These are phyloP conservation scores for Cyclina sinensis DNA, from an alignment of 1,140 invertebrate species.

Conservation along the genomic window DNA sequence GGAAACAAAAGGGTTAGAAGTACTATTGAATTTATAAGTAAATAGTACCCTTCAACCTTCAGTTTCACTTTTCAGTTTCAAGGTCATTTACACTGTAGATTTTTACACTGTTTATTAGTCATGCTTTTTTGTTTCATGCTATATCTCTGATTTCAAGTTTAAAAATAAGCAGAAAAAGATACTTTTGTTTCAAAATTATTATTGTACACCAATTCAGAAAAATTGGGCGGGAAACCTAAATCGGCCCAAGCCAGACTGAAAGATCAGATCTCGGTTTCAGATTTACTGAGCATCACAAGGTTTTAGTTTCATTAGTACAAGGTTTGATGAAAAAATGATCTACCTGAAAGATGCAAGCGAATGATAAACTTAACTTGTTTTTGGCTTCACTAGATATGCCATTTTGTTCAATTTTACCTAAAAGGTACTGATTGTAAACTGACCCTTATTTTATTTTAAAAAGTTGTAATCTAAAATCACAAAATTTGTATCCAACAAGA, in stretches of 20 bases:
- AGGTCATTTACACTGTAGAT: too few relatives aligned
- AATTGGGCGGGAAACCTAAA: background rate
- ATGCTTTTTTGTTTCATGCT: too few relatives aligned
- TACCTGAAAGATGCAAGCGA: background rate
- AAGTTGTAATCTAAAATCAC: background rate
- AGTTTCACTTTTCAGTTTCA: too few relatives aligned
- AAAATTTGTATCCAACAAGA: background rate
- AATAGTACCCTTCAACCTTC: too few relatives aligned
- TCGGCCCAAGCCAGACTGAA: background rate
- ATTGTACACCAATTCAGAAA: too few relatives aligned
- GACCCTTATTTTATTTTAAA: background rate
- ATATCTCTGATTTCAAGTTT: too few relatives aligned
- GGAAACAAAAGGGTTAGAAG: too few relatives aligned
- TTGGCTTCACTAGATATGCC: background rate
- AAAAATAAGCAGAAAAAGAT: too few relatives aligned
- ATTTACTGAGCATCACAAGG: background rate
- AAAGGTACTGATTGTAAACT: background rate
- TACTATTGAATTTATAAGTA: too few relatives aligned
- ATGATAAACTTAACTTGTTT: background rate
- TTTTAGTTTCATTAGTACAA: background rate
- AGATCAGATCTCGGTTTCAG: background rate
- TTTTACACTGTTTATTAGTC: too few relatives aligned
- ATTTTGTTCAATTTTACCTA: background rate
- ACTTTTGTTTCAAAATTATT: too few relatives aligned
- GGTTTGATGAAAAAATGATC: background rate